Percentiles rank a stretch among this genome's conserved stretches.
Evolutionary conservation across 2,113 vertebrate genomes (phyloP).

Genomic region (Spermophilus dauricus): DNA sequence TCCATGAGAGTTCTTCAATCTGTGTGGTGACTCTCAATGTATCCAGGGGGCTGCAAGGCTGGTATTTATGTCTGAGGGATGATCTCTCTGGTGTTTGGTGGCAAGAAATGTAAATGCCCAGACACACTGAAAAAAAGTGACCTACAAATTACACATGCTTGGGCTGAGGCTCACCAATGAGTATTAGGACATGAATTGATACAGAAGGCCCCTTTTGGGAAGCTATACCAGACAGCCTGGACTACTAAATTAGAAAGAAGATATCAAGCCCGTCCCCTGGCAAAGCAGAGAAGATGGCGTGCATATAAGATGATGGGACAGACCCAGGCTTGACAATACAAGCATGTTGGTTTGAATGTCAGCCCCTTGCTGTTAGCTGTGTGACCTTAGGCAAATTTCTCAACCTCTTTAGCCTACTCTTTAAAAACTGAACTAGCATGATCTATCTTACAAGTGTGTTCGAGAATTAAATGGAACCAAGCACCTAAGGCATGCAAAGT

Average conservation of each 20-base stretch:
- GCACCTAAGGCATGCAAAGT: neutral
- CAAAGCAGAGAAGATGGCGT: neutral
- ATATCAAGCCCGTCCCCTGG: neutral
- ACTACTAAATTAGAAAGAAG: neutral
- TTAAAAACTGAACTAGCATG: neutral
- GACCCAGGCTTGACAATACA: neutral
- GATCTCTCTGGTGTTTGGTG: neutral
- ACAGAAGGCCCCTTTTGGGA: neutral
- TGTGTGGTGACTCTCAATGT: neutral
- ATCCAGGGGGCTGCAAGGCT: neutral
- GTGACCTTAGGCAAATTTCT: neutral
- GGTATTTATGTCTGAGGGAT: neutral
- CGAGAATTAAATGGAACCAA: slow-evolving; percentile 7
- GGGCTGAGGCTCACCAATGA: rapidly evolving
- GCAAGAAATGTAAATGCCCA: neutral
- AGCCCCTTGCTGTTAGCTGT: neutral
- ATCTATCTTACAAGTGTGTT: neutral
- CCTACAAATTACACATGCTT: neutral
- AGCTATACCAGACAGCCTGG: neutral
- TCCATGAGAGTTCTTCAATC: neutral
- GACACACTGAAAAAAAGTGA: neutral
- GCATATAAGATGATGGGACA: neutral
- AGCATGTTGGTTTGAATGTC: neutral
- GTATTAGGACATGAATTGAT: too few relatives aligned
- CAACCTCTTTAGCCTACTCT: neutral